Evolutionary conservation across 2,888 invertebrate genomes (phyloP).

Genomic region (Cartodere bifasciata): DNA sequence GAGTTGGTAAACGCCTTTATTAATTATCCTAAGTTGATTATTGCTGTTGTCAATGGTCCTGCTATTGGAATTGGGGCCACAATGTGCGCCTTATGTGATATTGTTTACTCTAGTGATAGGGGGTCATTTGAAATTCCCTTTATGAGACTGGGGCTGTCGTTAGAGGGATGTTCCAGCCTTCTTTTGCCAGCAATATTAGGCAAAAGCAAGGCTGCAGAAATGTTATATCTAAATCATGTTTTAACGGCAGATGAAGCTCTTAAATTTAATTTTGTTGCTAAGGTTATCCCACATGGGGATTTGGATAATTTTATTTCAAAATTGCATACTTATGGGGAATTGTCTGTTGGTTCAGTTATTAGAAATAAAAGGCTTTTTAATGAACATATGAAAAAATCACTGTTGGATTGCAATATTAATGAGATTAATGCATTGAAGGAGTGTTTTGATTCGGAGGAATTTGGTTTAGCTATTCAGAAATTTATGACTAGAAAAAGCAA

Average conservation of each 20-base stretch:
- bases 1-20: slow-evolving; percentile 64
- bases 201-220: slow-evolving; percentile 50
- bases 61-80: slow-evolving; percentile 87
- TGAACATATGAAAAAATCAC: slow-evolving; percentile 41
- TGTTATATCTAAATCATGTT: slow-evolving; percentile 52
- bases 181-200: slow-evolving; percentile 80
- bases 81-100: slow-evolving; percentile 72
- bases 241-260: slow-evolving; percentile 70
- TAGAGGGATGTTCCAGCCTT: slow-evolving; percentile 83
- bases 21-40: slow-evolving; percentile 74
- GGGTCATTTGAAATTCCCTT: slow-evolving; percentile 87
- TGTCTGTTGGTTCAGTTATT: slow-evolving; percentile 45
- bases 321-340: slow-evolving; percentile 46
- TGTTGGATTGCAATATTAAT: slow-evolving; percentile 51
- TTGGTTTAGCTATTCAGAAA: slow-evolving; percentile 44
- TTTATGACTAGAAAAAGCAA: slow-evolving; percentile 36
- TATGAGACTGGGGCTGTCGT: slow-evolving; percentile 65
- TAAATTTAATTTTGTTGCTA: slow-evolving; percentile 63
- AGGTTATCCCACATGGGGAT: slow-evolving; percentile 54
- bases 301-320: slow-evolving; percentile 41
- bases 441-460: slow-evolving; percentile 54
- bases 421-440: slow-evolving; percentile 56
- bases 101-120: slow-evolving; percentile 75
- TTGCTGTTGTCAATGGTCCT: slow-evolving; percentile 87
- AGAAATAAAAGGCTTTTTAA: slow-evolving; percentile 60